Conservation (phyloP, 2,888 invertebrate species). For the Baccha elongata region DNA sequence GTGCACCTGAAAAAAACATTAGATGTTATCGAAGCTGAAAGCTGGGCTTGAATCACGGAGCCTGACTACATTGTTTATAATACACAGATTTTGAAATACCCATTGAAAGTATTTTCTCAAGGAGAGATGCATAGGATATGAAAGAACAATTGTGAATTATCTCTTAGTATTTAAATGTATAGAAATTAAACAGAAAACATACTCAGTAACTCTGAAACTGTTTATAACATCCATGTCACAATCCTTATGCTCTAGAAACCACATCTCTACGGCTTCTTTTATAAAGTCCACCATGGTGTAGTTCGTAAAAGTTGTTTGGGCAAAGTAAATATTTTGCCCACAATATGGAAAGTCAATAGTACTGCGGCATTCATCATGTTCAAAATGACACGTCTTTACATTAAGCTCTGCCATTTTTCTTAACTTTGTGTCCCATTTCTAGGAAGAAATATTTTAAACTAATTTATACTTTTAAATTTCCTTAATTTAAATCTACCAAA, state of each 20-base stretch:
- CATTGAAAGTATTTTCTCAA: too few relatives aligned
- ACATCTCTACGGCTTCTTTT: conserved; percentile 51
- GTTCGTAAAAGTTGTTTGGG: conserved; percentile 44
- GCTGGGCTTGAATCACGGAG: too few relatives aligned
- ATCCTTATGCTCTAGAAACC: conserved; percentile 54
- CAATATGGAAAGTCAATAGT: conserved; percentile 45
- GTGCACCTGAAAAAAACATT: too few relatives aligned
- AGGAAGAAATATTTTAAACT: neutral
- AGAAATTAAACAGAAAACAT: too few relatives aligned
- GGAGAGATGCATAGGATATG: too few relatives aligned
- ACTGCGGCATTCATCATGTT: conserved; percentile 56
- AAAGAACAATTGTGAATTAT: too few relatives aligned
- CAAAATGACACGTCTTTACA: conserved; percentile 55
- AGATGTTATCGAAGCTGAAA: too few relatives aligned
- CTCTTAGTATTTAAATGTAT: too few relatives aligned
- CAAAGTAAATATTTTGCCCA: conserved; percentile 58
- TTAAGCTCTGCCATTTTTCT: conserved; percentile 49
- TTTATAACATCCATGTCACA: conserved; percentile 33
- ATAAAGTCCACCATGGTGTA: conserved; percentile 50
- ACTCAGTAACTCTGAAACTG: conserved; percentile 41
- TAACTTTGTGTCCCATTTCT: conserved; percentile 56
- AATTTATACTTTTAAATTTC: neutral
- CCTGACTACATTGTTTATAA: too few relatives aligned
- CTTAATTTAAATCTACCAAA: conserved; percentile 16
- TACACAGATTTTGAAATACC: too few relatives aligned